Conservation (phyloP, 2,888 invertebrate genomes). For the Luperina nickerlii region DNA sequence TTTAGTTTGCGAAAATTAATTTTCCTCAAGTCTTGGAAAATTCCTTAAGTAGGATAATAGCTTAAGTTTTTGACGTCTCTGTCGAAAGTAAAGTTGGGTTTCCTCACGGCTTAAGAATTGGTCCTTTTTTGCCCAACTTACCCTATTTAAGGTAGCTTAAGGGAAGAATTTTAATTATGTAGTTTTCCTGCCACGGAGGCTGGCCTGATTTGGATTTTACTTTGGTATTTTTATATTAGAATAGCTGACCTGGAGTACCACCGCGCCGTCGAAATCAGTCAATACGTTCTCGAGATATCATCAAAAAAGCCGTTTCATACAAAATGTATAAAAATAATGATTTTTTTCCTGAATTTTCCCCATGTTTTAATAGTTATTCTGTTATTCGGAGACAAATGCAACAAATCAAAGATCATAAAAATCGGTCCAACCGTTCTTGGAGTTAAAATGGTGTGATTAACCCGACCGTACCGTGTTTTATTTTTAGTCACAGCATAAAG, state of each 20-base stretch:
- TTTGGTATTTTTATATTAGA: neutral
- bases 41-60: constrained; percentile 47
- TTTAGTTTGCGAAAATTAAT: neutral
- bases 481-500: no score
- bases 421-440: no score
- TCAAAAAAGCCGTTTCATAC: neutral
- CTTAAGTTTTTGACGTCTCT: constrained; percentile 50
- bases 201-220: neutral
- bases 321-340: no score
- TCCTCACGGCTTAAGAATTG: constrained; percentile 24
- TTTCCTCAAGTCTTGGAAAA: constrained; percentile 14
- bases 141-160: neutral
- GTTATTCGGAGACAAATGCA: no score
- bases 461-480: no score
- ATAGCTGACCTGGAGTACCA: neutral
- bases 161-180: neutral
- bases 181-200: neutral
- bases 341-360: neutral
- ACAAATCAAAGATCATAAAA: no score
- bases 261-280: neutral
- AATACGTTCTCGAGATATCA: neutral
- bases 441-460: no score
- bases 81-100: constrained; percentile 41
- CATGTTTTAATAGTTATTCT: neutral
- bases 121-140: constrained; percentile 24